Base-by-base conservation (phyloP, 1,140 invertebrate genomes). In the Teleopsis dalmanni region DNA sequence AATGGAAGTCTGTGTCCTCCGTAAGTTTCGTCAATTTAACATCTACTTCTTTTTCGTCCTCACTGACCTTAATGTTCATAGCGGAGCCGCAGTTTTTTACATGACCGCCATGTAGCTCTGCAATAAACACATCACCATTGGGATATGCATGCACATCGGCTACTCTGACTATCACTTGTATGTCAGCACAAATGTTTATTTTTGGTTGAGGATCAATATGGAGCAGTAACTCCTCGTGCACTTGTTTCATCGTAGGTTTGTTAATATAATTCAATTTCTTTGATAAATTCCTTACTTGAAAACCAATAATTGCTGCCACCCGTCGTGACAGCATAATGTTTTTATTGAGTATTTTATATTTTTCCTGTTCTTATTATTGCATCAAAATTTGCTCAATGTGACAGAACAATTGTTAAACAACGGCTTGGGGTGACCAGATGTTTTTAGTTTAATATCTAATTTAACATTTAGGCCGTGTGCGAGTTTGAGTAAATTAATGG, bases 121-220 rank as follows among this genome's bases (percentile, higher is more conserved):
- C 60, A 45, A 62, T 58, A 3, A 69, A 51, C 6, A 58, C 59
- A 55, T 70, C 51, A 0, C 60, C 61, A 31, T 52, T 58, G 16
- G 58, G 59, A 44, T 65, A 57, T 23, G 56, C 51, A 47, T 62
- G 55, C 1, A 67, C 56, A 48, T 69, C 62, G 1, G 54, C 58
- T 0, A 58, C 55, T 21, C 57, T 51, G 4, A 70, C 36, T 26
- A 50, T 53, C 2, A 69, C 16, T 10, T 47, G 52, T 6, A 66
- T 53, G 29, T 67, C 62, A 0, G 60, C 57, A 11, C 44, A 45
- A 0, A 69, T 48, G 40, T 62, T 69, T 16, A 69, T 66, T 19
- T 56, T 53, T 19, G 65, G 54, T 33, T 48, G 53, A 0, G 62
- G 62, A 45, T 64, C 62, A 56, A 68, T 53, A 49, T 67, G 67